A percentile compares a stretch with the other conserved stretches of the same genome.
These are phyloP conservation scores for Stegodyphus mimosarum DNA, from an alignment of 1,140 invertebrate species.

Conservation along the genomic window DNA sequence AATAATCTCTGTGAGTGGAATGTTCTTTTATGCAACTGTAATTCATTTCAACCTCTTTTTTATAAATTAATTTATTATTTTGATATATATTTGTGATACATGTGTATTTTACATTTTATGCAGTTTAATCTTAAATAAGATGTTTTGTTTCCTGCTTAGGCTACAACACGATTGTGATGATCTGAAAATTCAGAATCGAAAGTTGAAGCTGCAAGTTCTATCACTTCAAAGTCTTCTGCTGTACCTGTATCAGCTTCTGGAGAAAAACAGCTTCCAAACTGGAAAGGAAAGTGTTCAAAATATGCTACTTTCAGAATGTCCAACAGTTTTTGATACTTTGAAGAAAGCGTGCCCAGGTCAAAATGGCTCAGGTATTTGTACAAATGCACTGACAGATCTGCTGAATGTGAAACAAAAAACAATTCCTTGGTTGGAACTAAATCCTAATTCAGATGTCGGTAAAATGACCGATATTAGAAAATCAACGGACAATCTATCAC, in stretches of 20 bases:
- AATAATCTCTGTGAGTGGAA: too few species aligned
- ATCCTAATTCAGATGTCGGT: background rate
- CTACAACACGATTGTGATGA: conserved; percentile 22
- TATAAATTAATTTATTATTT: too few species aligned
- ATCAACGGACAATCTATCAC: too few species aligned
- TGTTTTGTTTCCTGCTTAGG: background rate
- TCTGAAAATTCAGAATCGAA: background rate
- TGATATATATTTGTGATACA: too few species aligned
- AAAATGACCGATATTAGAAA: background rate
- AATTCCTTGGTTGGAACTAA: background rate
- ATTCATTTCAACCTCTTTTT: too few species aligned
- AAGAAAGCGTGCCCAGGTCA: background rate
- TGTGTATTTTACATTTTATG: too few species aligned
- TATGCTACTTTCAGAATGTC: background rate
- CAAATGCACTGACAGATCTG: background rate
- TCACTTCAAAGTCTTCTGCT: conserved; percentile 25
- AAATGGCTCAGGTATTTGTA: background rate
- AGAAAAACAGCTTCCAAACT: background rate
- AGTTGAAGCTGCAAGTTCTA: conserved; percentile 30
- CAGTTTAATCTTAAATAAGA: too few species aligned
- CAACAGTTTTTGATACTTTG: background rate
- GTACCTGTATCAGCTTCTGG: conserved; percentile 8
- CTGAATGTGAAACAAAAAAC: background rate
- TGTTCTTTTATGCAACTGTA: too few species aligned
- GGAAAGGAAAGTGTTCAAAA: background rate